phyloP scores from a whole-genome alignment of 1,140 invertebrate species.

The Drosophila orosa region DNA sequence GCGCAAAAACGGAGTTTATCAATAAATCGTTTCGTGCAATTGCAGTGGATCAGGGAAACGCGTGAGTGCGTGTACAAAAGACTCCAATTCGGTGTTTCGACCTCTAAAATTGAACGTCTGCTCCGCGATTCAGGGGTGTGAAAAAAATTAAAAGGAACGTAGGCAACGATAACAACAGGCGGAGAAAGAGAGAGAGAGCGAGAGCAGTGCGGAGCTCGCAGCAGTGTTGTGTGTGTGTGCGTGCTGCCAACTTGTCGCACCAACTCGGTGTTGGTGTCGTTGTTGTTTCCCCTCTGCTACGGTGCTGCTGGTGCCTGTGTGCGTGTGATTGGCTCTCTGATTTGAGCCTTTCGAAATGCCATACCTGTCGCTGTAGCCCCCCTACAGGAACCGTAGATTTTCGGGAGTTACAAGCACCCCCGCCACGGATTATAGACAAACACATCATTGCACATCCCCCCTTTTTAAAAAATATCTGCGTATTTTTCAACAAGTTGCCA shows the following conservation, averaged over 20 bases:
- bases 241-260: slow-evolving; percentile 51
- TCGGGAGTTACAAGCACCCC: not conserved
- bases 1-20: slow-evolving; percentile 50
- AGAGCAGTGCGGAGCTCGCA: slow-evolving; percentile 13
- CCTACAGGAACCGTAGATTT: not conserved
- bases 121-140: slow-evolving; percentile 13
- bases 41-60: slow-evolving; percentile 4
- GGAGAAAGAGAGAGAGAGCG: slow-evolving; percentile 26
- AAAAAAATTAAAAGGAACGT: slow-evolving; percentile 41
- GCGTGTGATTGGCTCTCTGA: slow-evolving; percentile 26
- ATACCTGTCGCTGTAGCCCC: not conserved
- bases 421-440: not conserved
- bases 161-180: slow-evolving; percentile 51
- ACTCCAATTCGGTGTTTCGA: not conserved
- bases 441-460: not conserved
- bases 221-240: slow-evolving; percentile 48
- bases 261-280: slow-evolving; percentile 23
- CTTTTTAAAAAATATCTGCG: not conserved
- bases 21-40: slow-evolving; percentile 36
- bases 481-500: slow-evolving; percentile 59
- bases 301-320: slow-evolving; percentile 8
- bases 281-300: slow-evolving; percentile 17
- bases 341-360: slow-evolving; percentile 15
- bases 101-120: not conserved
- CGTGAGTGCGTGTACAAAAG: slow-evolving; percentile 6